A percentile compares a stretch with the other conserved stretches of the same genome.
Conservation (phyloP, 2,113 vertebrate genomes). For the Centrocercus urophasianus region DNA sequence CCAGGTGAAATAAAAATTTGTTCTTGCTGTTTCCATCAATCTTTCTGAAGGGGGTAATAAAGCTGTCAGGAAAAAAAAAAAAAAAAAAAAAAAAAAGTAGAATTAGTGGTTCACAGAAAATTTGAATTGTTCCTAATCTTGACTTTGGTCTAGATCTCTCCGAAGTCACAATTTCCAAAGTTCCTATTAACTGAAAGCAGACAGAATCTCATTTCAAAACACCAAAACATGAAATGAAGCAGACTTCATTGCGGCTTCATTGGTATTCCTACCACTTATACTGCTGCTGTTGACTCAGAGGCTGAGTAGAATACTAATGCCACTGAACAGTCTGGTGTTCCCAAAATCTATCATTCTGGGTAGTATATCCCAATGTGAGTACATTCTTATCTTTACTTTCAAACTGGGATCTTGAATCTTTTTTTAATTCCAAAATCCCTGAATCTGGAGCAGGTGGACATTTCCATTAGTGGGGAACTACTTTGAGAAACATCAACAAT, state of each 20-base stretch:
- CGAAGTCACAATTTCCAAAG: background rate
- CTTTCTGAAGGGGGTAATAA: background rate
- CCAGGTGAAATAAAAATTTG: background rate
- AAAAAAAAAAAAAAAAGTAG: background rate
- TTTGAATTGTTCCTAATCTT: background rate
- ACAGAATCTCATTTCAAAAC: background rate
- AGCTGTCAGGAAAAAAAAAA: background rate
- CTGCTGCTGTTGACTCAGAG: background rate
- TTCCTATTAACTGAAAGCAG: background rate
- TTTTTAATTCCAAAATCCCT: background rate
- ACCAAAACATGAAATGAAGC: background rate
- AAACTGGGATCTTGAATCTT: background rate
- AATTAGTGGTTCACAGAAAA: background rate
- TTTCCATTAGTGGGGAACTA: background rate
- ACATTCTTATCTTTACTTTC: background rate
- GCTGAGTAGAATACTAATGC: conserved; percentile 25
- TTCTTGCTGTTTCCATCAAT: background rate
- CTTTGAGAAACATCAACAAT: background rate
- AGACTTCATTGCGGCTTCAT: background rate
- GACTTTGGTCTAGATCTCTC: background rate
- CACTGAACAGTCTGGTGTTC: background rate
- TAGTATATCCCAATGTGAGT: background rate
- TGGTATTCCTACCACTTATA: background rate
- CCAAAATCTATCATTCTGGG: background rate
- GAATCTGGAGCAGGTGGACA: background rate